These are phyloP conservation scores for Etia nguti DNA, from an alignment of 2,113 vertebrate species.

Conservation along the genomic window DNA sequence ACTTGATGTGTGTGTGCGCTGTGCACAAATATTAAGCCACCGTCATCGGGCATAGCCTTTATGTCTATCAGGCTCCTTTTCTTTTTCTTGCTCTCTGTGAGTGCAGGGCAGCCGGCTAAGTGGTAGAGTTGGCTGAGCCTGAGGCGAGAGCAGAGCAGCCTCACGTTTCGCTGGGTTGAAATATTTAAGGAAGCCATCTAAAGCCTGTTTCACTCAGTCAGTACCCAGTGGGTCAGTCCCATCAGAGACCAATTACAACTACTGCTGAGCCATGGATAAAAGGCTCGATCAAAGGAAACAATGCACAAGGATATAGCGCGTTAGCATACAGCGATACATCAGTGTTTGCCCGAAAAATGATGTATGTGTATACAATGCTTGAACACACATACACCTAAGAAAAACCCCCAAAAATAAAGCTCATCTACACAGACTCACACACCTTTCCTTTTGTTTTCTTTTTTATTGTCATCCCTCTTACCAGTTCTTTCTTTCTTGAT, in stretches of 20 bases:
- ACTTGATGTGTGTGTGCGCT: background rate
- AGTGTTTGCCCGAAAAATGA: background rate
- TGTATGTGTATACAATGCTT: background rate
- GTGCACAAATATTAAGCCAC: background rate
- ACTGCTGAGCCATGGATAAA: conserved; percentile 34
- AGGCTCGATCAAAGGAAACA: conserved; percentile 31
- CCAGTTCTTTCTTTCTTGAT: background rate
- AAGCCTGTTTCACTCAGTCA: conserved; percentile 38
- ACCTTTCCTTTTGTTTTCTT: background rate
- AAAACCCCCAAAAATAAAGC: background rate
- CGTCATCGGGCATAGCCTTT: background rate
- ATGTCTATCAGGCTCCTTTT: background rate
- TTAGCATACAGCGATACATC: background rate
- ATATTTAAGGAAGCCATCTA: conserved; percentile 56
- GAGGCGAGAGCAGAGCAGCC: conserved; percentile 38
- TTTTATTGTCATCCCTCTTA: background rate
- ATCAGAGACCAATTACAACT: conserved; percentile 62
- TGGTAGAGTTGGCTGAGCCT: conserved; percentile 33
- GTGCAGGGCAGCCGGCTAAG: conserved; percentile 22
- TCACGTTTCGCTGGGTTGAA: conserved; percentile 43
- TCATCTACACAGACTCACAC: background rate
- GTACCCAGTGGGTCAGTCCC: conserved; percentile 41
- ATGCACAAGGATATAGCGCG: background rate
- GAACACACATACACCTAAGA: background rate
- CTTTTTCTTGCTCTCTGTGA: background rate